Conservation (phyloP, 2,888 invertebrate species). For the Cantharis nigra region DNA sequence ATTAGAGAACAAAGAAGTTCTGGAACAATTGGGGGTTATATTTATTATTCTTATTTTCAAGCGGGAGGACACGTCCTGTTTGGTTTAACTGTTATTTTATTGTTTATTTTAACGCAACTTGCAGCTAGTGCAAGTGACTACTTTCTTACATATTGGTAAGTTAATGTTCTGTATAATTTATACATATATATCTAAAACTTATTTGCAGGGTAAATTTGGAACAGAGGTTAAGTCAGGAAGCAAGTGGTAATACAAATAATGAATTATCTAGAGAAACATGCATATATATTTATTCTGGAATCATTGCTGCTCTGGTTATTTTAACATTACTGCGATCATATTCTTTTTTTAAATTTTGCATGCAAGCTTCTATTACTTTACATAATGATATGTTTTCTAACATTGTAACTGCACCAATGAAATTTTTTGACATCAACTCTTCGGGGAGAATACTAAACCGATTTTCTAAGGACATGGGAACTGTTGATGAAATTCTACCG, state of each 20-base stretch:
- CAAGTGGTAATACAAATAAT: background rate
- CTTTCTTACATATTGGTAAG: constrained; percentile 77
- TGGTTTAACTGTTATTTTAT: constrained; percentile 62
- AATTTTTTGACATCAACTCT: constrained; percentile 72
- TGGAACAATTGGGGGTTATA: constrained; percentile 59
- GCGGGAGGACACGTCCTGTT: constrained; percentile 72
- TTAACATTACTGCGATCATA: constrained; percentile 56
- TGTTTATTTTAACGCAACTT: constrained; percentile 70
- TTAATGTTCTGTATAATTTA: background rate
- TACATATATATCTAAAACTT: background rate
- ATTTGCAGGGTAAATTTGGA: constrained; percentile 49
- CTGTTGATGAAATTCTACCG: constrained; percentile 61
- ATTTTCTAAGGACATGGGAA: constrained; percentile 73
- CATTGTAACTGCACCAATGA: constrained; percentile 66
- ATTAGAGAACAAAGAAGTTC: constrained; percentile 64
- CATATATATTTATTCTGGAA: constrained; percentile 53
- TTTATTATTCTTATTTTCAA: constrained; percentile 72
- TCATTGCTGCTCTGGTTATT: constrained; percentile 48
- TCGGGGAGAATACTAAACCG: constrained; percentile 69
- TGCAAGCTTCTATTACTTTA: constrained; percentile 60
- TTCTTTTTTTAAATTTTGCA: constrained; percentile 59
- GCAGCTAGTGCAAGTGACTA: constrained; percentile 77
- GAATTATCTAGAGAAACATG: constrained; percentile 34
- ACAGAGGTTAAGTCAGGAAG: constrained; percentile 37
- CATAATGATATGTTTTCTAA: constrained; percentile 61